phyloP scores from a whole-genome alignment of 1,140 invertebrate genomes.

The Grapholita molesta region DNA sequence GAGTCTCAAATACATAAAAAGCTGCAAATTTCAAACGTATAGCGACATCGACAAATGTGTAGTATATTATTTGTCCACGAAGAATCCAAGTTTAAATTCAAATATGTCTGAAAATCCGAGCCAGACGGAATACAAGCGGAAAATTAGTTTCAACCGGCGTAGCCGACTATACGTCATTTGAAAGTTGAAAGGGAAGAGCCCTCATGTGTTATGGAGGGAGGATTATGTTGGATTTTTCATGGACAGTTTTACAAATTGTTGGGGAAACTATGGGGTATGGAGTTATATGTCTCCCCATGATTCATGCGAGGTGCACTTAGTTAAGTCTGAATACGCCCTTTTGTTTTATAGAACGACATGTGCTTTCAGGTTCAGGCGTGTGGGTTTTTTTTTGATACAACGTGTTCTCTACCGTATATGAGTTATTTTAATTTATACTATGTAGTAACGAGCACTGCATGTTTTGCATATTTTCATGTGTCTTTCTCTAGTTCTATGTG shows the following conservation, averaged over 20 bases:
- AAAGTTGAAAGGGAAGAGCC: neutral
- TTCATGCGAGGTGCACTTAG: neutral
- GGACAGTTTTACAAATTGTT: neutral
- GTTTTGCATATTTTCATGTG: too few species aligned
- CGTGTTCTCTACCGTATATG: too few species aligned
- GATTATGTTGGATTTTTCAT: neutral
- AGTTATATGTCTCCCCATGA: neutral
- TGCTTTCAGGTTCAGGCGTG: neutral
- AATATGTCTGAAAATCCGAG: neutral
- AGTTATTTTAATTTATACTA: too few species aligned
- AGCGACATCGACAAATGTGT: neutral
- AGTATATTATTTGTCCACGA: neutral
- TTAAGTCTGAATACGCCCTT: neutral
- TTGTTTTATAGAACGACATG: neutral
- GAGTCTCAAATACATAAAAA: too few species aligned
- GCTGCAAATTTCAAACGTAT: too few species aligned
- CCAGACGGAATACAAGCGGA: neutral
- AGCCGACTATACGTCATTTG: neutral
- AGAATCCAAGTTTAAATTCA: slow-evolving; percentile 3
- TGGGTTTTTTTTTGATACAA: too few species aligned
- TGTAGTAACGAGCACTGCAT: too few species aligned
- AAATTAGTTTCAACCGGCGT: neutral
- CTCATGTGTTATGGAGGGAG: neutral
- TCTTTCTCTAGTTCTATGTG: too few species aligned
- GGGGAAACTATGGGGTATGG: neutral